Evolutionary conservation across 2,797 vertebrate genomes (phyloP).

Genomic region (Trichosurus vulpecula): DNA sequence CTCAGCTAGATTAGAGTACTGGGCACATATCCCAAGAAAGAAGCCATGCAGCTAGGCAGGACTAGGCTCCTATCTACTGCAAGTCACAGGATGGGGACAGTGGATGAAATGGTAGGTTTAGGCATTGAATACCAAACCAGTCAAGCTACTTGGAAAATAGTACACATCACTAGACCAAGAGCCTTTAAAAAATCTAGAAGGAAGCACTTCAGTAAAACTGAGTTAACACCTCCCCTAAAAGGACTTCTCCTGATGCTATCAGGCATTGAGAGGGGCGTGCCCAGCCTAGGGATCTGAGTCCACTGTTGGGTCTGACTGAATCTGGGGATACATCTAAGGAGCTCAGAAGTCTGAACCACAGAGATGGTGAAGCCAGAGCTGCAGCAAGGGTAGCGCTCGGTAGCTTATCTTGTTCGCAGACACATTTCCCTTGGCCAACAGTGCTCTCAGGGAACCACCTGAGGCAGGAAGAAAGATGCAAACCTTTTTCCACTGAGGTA

Average conservation of each 20-base stretch:
- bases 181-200: neutral
- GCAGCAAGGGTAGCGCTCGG: too few relatives aligned
- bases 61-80: neutral
- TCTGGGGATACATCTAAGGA: neutral
- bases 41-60: neutral
- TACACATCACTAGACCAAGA: neutral
- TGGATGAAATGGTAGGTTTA: neutral
- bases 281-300: neutral
- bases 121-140: neutral
- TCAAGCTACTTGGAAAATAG: neutral
- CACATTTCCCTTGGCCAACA: neutral
- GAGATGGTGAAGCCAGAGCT: neutral
- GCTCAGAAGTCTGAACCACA: conserved; percentile 7
- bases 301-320: conserved; percentile 4
- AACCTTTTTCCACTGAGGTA: conserved; percentile 98
- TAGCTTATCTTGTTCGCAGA: neutral
- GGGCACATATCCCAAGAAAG: neutral
- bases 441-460: neutral
- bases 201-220: neutral
- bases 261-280: neutral
- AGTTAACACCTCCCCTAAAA: neutral
- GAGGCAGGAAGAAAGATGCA: conserved; percentile 56
- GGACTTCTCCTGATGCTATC: neutral
- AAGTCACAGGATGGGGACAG: neutral
- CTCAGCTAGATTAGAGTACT: neutral